These are phyloP conservation scores for Balaeniceps rex DNA, from an alignment of 2,113 vertebrate species.

Conservation along the genomic window DNA sequence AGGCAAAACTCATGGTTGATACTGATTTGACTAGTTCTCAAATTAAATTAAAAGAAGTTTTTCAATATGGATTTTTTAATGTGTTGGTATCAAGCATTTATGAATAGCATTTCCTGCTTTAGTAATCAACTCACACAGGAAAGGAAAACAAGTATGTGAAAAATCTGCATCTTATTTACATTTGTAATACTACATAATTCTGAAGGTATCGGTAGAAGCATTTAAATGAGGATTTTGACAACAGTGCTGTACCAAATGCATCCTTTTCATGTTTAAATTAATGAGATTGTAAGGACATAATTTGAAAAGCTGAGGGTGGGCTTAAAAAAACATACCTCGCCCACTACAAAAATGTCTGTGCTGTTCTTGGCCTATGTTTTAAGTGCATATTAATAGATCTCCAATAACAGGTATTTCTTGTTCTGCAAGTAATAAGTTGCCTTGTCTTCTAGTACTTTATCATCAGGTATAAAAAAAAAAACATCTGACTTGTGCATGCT, in stretches of 20 bases:
- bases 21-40: neutral
- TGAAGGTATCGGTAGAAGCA: constrained; percentile 5
- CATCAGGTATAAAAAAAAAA: neutral
- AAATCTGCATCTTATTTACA: constrained; percentile 42
- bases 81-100: neutral
- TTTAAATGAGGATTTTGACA: constrained; percentile 14
- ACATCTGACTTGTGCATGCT: neutral
- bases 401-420: constrained; percentile 7
- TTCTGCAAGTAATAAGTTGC: neutral
- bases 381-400: neutral
- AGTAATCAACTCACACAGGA: neutral
- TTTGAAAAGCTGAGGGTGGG: constrained; percentile 6
- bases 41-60: neutral
- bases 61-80: neutral
- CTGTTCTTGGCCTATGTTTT: neutral
- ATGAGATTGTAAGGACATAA: neutral
- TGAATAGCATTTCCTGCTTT: constrained; percentile 21
- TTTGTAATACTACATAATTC: constrained; percentile 21
- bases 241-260: neutral
- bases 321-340: constrained; percentile 8
- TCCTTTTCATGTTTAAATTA: constrained; percentile 23
- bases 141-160: constrained; percentile 27
- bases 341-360: constrained; percentile 15
- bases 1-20: neutral
- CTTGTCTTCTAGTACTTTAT: neutral